Conservation (phyloP, 2,797 vertebrate genomes). For the Lophotriccus pileatus region DNA sequence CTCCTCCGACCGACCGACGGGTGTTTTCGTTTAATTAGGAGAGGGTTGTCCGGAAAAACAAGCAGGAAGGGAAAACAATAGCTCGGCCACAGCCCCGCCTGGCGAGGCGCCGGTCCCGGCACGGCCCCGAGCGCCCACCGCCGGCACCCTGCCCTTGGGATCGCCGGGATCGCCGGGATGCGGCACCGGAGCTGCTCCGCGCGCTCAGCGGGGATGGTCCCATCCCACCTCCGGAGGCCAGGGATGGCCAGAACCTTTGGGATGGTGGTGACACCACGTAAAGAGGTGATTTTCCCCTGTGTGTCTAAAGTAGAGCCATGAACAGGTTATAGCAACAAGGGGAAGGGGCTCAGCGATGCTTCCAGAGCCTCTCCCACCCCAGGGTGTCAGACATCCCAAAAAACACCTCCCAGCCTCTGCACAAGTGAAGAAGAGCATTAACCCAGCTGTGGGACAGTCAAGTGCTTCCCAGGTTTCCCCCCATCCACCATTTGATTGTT, state of each 20-base stretch:
- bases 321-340: accelerated
- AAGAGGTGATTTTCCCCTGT: accelerated
- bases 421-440: not conserved
- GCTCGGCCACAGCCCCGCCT: conserved; percentile 35
- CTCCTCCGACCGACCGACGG: not conserved
- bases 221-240: not conserved
- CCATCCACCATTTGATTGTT: not conserved
- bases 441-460: not conserved
- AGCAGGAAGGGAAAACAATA: conserved; percentile 67
- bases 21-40: conserved; percentile 43
- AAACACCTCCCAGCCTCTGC: not conserved
- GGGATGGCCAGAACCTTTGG: not conserved
- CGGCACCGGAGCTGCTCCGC: not conserved
- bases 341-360: not conserved
- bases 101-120: conserved; percentile 14
- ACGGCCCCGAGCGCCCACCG: not conserved
- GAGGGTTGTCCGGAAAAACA: conserved; percentile 56
- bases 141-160: not conserved
- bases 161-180: not conserved
- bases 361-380: accelerated
- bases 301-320: accelerated
- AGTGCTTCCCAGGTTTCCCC: not conserved
- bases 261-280: accelerated
- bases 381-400: accelerated
- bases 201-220: not conserved